Conservation (phyloP, 2,113 vertebrate genomes). For the Sisor rabdophorus region DNA sequence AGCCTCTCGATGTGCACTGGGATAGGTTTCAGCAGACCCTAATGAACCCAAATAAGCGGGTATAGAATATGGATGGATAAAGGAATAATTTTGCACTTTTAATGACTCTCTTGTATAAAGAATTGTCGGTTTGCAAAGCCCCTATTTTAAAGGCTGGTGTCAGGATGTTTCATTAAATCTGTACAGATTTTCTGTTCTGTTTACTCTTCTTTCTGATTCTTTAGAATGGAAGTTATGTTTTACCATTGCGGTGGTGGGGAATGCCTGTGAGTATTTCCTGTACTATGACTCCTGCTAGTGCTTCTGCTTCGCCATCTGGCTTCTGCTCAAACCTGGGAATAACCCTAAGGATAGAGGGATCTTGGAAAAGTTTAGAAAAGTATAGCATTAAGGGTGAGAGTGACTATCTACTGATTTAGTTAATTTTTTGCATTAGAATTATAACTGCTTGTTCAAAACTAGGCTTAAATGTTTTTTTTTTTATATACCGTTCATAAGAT, state of each 20-base stretch:
- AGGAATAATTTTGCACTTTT: too few relatives aligned
- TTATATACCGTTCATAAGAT: background rate
- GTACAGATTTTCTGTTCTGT: background rate
- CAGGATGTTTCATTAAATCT: background rate
- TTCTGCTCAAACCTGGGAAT: slow-evolving; percentile 63
- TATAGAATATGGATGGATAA: too few relatives aligned
- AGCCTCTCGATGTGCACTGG: too few relatives aligned
- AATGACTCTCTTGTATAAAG: too few relatives aligned
- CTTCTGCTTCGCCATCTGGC: slow-evolving; percentile 32
- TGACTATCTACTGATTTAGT: background rate
- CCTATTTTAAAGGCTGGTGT: background rate
- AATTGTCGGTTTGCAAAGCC: background rate
- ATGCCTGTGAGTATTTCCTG: slow-evolving; percentile 66
- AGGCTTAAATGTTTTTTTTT: too few relatives aligned
- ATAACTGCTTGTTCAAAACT: too few relatives aligned
- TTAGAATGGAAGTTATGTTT: slow-evolving; percentile 66
- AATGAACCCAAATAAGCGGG: too few relatives aligned
- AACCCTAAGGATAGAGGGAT: slow-evolving; percentile 52
- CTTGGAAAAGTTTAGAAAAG: slow-evolving; percentile 28
- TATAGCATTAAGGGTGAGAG: slow-evolving; percentile 53
- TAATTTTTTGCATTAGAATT: too few relatives aligned
- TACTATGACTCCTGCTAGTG: slow-evolving; percentile 43
- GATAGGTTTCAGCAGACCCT: too few relatives aligned
- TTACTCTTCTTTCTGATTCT: background rate
- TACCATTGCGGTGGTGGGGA: slow-evolving; percentile 68